Evolutionary conservation across 2,113 vertebrate species (phyloP).

Genomic region (Sinocyclocheilus anshuiensis): DNA sequence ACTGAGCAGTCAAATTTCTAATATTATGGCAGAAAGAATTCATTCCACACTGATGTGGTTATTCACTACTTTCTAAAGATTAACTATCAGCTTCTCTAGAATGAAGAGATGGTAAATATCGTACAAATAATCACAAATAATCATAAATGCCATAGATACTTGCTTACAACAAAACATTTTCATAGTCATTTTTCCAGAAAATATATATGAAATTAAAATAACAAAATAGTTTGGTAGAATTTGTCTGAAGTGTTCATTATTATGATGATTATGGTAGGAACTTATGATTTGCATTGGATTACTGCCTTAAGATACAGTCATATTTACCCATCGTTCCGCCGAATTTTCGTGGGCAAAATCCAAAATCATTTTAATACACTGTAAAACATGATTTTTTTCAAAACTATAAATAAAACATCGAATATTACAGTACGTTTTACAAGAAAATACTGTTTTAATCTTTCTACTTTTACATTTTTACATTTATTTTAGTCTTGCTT

Average conservation of each 20-base stretch:
- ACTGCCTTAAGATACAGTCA: neutral
- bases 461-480: too few relatives aligned
- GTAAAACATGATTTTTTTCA: too few relatives aligned
- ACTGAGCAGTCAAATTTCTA: neutral
- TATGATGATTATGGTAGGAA: neutral
- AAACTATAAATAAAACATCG: too few relatives aligned
- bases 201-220: neutral
- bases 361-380: too few relatives aligned
- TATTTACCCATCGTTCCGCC: neutral
- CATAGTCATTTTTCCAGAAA: neutral
- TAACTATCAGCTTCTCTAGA: neutral
- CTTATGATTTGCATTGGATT: neutral
- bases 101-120: neutral
- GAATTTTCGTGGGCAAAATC: neutral
- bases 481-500: too few relatives aligned
- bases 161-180: neutral
- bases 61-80: neutral
- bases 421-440: too few relatives aligned
- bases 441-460: too few relatives aligned
- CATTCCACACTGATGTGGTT: neutral
- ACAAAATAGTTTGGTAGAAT: neutral
- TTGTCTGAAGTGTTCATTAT: neutral
- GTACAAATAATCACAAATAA: neutral
- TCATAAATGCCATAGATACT: neutral
- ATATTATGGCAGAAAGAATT: neutral